Conservation (phyloP, 1,140 invertebrate genomes). For the Charaxes varanes region DNA sequence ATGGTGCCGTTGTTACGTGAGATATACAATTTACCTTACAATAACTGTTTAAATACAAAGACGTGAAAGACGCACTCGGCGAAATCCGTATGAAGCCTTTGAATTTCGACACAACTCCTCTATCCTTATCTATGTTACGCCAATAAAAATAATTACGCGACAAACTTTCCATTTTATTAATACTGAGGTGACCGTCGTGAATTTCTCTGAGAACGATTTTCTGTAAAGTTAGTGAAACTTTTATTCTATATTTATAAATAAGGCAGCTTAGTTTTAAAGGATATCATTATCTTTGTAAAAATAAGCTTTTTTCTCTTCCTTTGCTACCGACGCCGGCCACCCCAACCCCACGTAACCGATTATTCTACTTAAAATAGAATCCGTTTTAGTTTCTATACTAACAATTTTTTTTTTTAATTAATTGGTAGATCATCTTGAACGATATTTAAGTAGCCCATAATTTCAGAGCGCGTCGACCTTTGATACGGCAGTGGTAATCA, state of each 20-base stretch:
- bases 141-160: conserved; percentile 65
- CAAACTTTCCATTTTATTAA: conserved; percentile 64
- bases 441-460: conserved; percentile 17
- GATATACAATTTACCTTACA: conserved; percentile 32
- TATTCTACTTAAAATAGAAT: conserved; percentile 26
- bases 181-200: conserved; percentile 57
- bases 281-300: conserved; percentile 24
- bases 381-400: conserved; percentile 16
- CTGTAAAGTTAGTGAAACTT: conserved; percentile 44
- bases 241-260: conserved; percentile 39
- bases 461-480: neutral
- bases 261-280: conserved; percentile 25
- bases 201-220: conserved; percentile 44
- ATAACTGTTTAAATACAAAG: conserved; percentile 34
- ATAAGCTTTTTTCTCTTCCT: conserved; percentile 26
- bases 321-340: conserved; percentile 18
- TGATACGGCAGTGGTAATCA: conserved; percentile 15
- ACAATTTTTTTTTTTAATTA: conserved; percentile 28
- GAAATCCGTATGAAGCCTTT: conserved; percentile 33
- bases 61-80: conserved; percentile 26
- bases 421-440: conserved; percentile 20
- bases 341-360: conserved; percentile 26
- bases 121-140: conserved; percentile 51
- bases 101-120: conserved; percentile 25
- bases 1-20: conserved; percentile 37